Base-by-base conservation (phyloP, 2,888 invertebrate species). In the Tetheella fluctuosa region DNA sequence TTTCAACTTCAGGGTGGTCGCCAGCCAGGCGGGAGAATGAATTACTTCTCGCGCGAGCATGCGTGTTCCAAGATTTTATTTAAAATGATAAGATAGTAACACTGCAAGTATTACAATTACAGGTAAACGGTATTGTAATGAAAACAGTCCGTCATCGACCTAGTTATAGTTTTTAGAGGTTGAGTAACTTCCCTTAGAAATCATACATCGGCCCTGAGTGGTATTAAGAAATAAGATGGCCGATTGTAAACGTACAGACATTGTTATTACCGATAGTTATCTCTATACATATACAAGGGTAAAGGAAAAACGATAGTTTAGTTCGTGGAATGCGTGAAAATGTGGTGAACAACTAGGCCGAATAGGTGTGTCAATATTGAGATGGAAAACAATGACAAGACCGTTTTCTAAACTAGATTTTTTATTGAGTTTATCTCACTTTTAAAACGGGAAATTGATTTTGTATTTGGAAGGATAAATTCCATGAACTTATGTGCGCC, bases 171-270 rank as follows among this genome's bases (percentile, higher is more conserved):
- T 5, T 7, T 3, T 30, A 1, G 10, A 42, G n/a, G 17, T 42
- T 42, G 42, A 42, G 42, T 17, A 42, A 42, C 42, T 42, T 42
- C 42, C 42, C 42, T 42, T 42, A 42, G 42, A 42, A 42, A 42
- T 42, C 42, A 42, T 7, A 17, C 42, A 15, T 37, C 37, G 42
- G 42, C 42, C 42, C 42, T 17, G 42, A 42, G 7, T 6, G 17
- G 12, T 17, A 42, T 42, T 15, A 42, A 7, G 42, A 42, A 42
- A 42, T 42, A 17, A 42, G 42, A 42, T 42, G 42, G 42, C 17
- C 17, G 8, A 42, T 17, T 7, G 42, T 42, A 4, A 42, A 42
- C 13, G 2, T 39, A 15, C 42, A 42, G 42, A 42, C 42, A 42
- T 17, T 17, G 42, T 15, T 6, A 17, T 42, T 42, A 42, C n/a